Evolutionary conservation across 2,113 vertebrate species (phyloP), one percentile per base, ranked within the genome.

Genomic region (Herpetotheres cachinnans): DNA sequence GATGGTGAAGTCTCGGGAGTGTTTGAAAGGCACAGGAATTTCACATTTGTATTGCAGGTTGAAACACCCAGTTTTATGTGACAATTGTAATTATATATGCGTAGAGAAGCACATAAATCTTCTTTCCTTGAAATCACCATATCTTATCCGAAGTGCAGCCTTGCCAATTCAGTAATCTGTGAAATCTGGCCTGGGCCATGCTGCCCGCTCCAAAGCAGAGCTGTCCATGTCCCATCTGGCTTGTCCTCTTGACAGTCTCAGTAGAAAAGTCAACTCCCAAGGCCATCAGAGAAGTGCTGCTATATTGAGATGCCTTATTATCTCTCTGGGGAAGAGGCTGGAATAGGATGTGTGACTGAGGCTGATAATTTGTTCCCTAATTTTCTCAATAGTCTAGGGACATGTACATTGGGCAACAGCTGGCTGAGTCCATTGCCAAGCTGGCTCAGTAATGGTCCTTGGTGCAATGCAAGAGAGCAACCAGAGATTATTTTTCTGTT

Each of bases 311-410:
- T 55, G 11, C 49, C 36, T 95, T 47, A 42, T 86, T 81, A 55
- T 71, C 55, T 91, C 62, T 74, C 63, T n/a, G 30, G 59, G 79
- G 55, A 94, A 47, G 44, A 84, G 63, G 14, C 69, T 89, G 71
- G 46, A 40, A 13, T 46, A 66, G 61, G 32, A 54, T 81, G 29
- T 81, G 46, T 76, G 81, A 66, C 49, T 6, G 4, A 90, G 70
- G 54, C 5, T 25, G 67, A 71, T 58, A 95, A 55, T 95, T 89
- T 95, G 86, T 89, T 96, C 55, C 32, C 20, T 81, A 46, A 91
- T 96, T 95, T 80, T 78, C 81, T 67, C 72, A 22, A 1, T 54
- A 59, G 80, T 63, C 72, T 20, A 36, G 86, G 55, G 89, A 84
- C n/a, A 1, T 54, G 72, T 59, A 26, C 0, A 0, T 67, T 89